Conservation (phyloP, 2,113 vertebrate genomes). For the Pagrus major region DNA sequence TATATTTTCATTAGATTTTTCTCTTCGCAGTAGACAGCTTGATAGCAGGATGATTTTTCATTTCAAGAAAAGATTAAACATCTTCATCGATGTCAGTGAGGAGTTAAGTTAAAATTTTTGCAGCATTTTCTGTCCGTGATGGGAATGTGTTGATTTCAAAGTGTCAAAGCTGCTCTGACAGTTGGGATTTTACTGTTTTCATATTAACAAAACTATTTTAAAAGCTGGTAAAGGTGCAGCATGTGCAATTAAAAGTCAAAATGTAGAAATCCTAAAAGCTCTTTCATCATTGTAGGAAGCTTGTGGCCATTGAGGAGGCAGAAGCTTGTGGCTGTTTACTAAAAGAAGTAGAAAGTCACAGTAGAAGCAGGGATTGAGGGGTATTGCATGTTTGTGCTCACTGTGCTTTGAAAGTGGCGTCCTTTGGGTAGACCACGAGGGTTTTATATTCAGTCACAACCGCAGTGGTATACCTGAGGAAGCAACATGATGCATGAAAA, state of each 20-base stretch:
- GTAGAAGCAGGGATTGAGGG: slow-evolving; percentile 55
- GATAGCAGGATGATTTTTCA: slow-evolving; percentile 78
- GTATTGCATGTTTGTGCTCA: slow-evolving; percentile 44
- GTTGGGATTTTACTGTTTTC: slow-evolving; percentile 19
- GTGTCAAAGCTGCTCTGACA: slow-evolving; percentile 14
- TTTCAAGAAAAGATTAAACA: slow-evolving; percentile 75
- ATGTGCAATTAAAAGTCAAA: slow-evolving; percentile 64
- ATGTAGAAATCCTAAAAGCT: slow-evolving; percentile 43
- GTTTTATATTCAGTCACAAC: slow-evolving; percentile 33
- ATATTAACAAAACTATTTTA: slow-evolving; percentile 38
- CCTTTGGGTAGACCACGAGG: slow-evolving; percentile 67
- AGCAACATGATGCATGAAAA: slow-evolving; percentile 38
- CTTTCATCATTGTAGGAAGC: slow-evolving; percentile 69
- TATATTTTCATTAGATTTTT: slow-evolving; percentile 82
- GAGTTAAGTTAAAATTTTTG: slow-evolving; percentile 41
- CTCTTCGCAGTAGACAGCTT: slow-evolving; percentile 69
- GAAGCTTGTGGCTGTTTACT: slow-evolving; percentile 64
- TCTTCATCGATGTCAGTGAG: slow-evolving; percentile 64
- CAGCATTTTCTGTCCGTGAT: slow-evolving; percentile 2
- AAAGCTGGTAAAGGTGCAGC: slow-evolving; percentile 48
- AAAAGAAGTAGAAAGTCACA: slow-evolving; percentile 55
- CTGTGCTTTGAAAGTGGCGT: slow-evolving; percentile 64
- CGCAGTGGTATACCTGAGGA: slow-evolving; percentile 30
- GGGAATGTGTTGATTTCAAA: slow-evolving; percentile 27
- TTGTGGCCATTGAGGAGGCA: slow-evolving; percentile 47